Evolutionary conservation across 2,113 vertebrate genomes (phyloP), one percentile per base, ranked within the genome.

Genomic region (Nothobranchius kuhntae): DNA sequence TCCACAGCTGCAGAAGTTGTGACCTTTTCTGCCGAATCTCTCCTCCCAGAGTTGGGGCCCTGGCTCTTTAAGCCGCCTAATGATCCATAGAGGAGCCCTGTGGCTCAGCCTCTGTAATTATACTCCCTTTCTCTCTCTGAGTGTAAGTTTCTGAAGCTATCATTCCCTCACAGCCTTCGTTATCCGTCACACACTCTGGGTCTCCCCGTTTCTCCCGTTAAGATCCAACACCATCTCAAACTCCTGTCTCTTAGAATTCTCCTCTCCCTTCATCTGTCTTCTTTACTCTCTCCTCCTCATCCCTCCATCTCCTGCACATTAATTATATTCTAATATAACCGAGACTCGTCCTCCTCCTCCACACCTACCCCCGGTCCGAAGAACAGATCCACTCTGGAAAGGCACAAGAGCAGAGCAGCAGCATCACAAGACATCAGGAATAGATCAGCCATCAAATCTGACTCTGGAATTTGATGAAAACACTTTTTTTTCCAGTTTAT

Each of bases 31-130:
- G 70, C 64, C 1, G 45, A 62, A 53, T 53, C 45, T 71, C 52
- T 75, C 44, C 61, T 58, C 68, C n/a, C 68, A 58, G 77, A 9
- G 69, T 60, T 9, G 10, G 35, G 54, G 67, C 59, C 38, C 11
- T 53, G 80, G 74, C 81, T 88, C 76, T 88, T 86, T 86, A 84
- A 73, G 81, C 78, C 24, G 74, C 47, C 83, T 84, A 88, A 88
- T 86, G 86, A 88, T 84, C 86, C 81, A 60, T 67, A 13, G 71
- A 82, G 74, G 52, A 84, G 81, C 79, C 84, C 81, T 13, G 84
- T 77, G 71, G 84, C 79, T 78, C 81, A 82, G 64, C 81, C 79
- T 81, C 84, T 80, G 83, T 84, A 82, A 88, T 88, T 88, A 88
- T 62, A 77, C 72, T 72, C 82, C 9, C 38, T 75, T 75, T 61